phyloP scores from a whole-genome alignment of 2,797 vertebrate genomes.

The Acipenser ruthenus region DNA sequence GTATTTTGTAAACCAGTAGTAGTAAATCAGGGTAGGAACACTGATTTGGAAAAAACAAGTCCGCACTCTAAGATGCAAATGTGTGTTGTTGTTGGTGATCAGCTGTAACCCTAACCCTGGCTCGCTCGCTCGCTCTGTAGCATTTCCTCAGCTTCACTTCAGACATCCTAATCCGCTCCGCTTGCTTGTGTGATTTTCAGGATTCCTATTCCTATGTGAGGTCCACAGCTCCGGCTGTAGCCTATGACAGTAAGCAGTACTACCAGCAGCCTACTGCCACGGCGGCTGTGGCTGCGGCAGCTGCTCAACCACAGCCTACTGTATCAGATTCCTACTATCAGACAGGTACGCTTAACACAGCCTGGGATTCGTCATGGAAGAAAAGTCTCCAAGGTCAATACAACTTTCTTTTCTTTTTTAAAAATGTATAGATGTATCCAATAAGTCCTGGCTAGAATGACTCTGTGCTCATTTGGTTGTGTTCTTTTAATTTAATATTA shows the following conservation, averaged over 20 bases:
- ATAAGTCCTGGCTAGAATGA: not conserved
- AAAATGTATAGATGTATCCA: conserved; percentile 1
- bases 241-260: conserved; percentile 93
- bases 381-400: conserved; percentile 8
- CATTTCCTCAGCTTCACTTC: too few species aligned
- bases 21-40: too few species aligned
- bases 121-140: too few species aligned
- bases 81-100: too few species aligned
- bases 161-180: too few species aligned
- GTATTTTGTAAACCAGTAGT: too few species aligned
- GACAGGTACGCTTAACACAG: conserved; percentile 62
- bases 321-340: conserved; percentile 96
- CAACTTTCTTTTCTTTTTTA: not conserved
- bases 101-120: too few species aligned
- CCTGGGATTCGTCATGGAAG: conserved; percentile 18
- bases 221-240: conserved; percentile 84
- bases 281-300: conserved; percentile 72
- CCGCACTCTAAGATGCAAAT: too few species aligned
- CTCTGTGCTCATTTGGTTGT: not conserved
- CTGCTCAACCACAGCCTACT: conserved; percentile 80
- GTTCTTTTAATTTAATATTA: not conserved
- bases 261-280: conserved; percentile 91
- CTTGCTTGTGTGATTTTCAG: conserved; percentile 43
- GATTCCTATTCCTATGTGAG: conserved; percentile 92
- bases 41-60: too few species aligned